Percentiles rank a stretch among this genome's conserved stretches.
These are phyloP conservation scores for Omphaloscelis lunosa DNA, from an alignment of 2,888 invertebrate species.

Conservation along the genomic window DNA sequence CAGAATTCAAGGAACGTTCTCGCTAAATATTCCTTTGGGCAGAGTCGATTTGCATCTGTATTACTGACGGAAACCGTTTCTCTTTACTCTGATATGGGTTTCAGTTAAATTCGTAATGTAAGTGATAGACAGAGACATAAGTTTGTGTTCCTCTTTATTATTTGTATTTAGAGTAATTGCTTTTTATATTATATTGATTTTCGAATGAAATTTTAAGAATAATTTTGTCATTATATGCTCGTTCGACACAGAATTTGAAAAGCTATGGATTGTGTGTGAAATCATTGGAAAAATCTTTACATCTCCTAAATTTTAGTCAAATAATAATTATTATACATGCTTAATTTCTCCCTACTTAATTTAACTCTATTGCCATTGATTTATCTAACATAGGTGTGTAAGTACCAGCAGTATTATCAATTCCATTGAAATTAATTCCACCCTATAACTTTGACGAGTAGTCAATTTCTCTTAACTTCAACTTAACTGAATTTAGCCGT, in stretches of 20 bases:
- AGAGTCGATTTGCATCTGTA: conserved; percentile 77
- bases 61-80: conserved; percentile 72
- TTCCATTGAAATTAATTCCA: conserved; percentile 53
- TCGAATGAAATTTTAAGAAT: not conserved
- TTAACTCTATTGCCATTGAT: not conserved
- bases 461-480: conserved; percentile 39
- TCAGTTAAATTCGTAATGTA: conserved; percentile 44
- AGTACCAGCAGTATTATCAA: not conserved
- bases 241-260: too few species aligned
- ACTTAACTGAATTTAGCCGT: conserved; percentile 32
- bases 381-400: not conserved
- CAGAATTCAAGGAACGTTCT: conserved; percentile 64
- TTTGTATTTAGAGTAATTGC: not conserved
- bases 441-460: conserved; percentile 51
- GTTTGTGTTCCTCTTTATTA: not conserved
- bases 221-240: not conserved
- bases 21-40: conserved; percentile 77
- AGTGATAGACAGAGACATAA: conserved; percentile 15
- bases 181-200: not conserved
- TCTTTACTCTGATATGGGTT: conserved; percentile 54
- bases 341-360: too few species aligned
- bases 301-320: not conserved
- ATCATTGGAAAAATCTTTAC: not conserved
- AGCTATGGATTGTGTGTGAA: too few species aligned
- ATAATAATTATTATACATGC: not conserved